phyloP scores from a whole-genome alignment of 2,888 invertebrate genomes.

The Volucella inanis region DNA sequence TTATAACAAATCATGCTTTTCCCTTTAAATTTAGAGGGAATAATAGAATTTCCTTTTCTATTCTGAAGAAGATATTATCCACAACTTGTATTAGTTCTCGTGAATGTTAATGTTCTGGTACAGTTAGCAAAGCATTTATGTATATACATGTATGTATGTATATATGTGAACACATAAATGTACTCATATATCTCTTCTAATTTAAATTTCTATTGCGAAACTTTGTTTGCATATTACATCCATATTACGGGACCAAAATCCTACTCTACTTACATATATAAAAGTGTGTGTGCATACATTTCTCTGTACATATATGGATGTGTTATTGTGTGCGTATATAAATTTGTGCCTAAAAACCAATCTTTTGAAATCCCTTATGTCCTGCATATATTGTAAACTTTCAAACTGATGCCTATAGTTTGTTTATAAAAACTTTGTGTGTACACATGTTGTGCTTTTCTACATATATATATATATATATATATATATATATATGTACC shows the following conservation, averaged over 20 bases:
- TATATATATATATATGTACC: no score
- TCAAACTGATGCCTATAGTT: slow-evolving; percentile 75
- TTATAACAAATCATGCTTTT: no score
- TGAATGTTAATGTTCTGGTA: slow-evolving; percentile 60
- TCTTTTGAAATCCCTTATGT: slow-evolving; percentile 74
- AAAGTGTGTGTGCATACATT: slow-evolving; percentile 56
- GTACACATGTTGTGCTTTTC: slow-evolving; percentile 12
- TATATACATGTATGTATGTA: neutral
- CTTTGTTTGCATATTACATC: slow-evolving; percentile 75
- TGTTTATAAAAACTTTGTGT: slow-evolving; percentile 73
- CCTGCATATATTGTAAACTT: slow-evolving; percentile 75
- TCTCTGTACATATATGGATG: slow-evolving; percentile 12
- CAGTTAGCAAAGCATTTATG: slow-evolving; percentile 1
- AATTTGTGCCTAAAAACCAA: slow-evolving; percentile 72
- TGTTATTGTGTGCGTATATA: slow-evolving; percentile 35
- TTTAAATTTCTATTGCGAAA: slow-evolving; percentile 74
- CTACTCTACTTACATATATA: slow-evolving; percentile 56
- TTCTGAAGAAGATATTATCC: slow-evolving; percentile 54
- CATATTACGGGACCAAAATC: slow-evolving; percentile 67
- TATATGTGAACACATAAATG: slow-evolving; percentile 43
- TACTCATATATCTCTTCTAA: slow-evolving; percentile 66
- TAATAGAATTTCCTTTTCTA: neutral
- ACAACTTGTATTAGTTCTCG: slow-evolving; percentile 64
- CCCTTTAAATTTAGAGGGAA: no score
- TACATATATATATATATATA: no score